Base-by-base conservation (phyloP, 1,140 invertebrate species). In the Platorchestia sp. region DNA sequence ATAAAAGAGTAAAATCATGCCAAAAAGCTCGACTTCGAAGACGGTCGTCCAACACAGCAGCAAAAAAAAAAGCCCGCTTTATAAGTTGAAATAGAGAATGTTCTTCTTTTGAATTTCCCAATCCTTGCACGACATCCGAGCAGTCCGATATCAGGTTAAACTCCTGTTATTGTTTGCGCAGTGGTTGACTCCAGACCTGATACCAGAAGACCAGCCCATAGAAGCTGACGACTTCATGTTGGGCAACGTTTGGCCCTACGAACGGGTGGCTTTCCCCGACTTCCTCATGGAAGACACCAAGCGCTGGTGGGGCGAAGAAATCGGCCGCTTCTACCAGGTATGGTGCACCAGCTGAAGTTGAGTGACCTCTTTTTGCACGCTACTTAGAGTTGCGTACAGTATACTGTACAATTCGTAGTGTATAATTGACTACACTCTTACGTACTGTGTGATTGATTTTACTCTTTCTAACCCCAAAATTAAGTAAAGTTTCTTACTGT, bases 181-280 rank as follows among this genome's bases (percentile, higher is more conserved):
- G 89, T 96, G 96, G 96, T 0, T n/a, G 14, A 75, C 47, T 44
- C 53, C 89, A 7, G 95, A 95, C 27, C 95, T 95, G 45, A 51
- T 96, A 0, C 96, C 95, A 0, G n/a, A 41, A 7, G 95, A 96
- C 93, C 96, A 96, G 95, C 45, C 53, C 5, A 14, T 16, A 27
- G 53, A 86, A n/a, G 59, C 43, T 42, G 86, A 47, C 40, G 95
- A 96, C 43, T 96, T 96, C 91, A 59, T 96, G 36, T 86, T 96
- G 10, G 96, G 95, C 43, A 95, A 95, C 45, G 93, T 96, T 44
- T 96, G 96, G 96, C 96, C 96, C 16, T 44, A 89, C 36, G 95
- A 95, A 53, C 87, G 59, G 16, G 95, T 95, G 0, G 87, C 95
- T 47, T 96, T 96, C 95, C 96, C 96, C 14, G 96, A 96, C 90